Evolutionary conservation across 2,797 vertebrate species (phyloP).

Genomic region (Rhincodon typus): DNA sequence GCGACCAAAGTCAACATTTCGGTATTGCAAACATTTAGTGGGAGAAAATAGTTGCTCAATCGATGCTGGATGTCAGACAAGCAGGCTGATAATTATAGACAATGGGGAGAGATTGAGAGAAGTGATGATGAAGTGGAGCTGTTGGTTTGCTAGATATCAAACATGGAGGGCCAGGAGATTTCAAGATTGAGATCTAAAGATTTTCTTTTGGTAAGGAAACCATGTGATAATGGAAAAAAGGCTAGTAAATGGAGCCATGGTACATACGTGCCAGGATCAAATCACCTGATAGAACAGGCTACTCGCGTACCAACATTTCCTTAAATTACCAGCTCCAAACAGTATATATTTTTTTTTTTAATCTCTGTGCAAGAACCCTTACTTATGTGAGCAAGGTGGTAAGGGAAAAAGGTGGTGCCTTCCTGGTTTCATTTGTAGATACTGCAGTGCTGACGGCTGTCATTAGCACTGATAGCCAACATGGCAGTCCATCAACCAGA

Average conservation of each 20-base stretch:
- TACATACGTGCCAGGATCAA: background rate
- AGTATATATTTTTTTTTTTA: background rate
- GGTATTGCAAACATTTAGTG: background rate
- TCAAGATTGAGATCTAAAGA: background rate
- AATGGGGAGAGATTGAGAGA: background rate
- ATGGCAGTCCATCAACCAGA: constrained; percentile 4
- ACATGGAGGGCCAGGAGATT: background rate
- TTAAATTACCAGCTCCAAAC: background rate
- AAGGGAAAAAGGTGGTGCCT: background rate
- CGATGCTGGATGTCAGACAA: background rate
- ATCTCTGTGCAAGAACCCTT: background rate
- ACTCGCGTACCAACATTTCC: background rate
- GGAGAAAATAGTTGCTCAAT: background rate
- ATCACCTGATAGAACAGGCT: background rate
- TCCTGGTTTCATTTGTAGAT: background rate
- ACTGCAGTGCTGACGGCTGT: background rate
- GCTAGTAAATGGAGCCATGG: background rate
- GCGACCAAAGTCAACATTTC: background rate
- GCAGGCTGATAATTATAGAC: background rate
- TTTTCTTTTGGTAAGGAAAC: background rate
- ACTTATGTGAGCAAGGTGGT: background rate
- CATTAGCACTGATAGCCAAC: background rate
- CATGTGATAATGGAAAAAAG: background rate
- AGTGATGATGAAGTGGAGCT: background rate
- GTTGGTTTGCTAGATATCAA: too few relatives aligned